Evolutionary conservation across 2,113 vertebrate species (phyloP).

Genomic region (Todiramphus chloris): DNA sequence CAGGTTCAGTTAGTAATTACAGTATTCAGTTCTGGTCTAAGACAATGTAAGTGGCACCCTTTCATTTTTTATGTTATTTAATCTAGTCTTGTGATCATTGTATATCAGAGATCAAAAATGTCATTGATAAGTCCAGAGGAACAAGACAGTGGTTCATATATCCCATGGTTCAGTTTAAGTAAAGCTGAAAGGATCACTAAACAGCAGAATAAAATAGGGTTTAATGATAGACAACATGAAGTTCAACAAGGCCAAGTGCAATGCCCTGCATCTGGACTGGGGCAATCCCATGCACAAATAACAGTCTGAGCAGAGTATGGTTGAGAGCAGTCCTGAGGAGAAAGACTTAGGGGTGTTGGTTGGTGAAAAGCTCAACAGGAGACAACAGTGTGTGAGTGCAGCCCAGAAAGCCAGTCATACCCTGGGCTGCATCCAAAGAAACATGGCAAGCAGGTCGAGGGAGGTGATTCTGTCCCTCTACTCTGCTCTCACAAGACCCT

Average conservation of each 20-base stretch:
- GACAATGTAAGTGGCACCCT: not conserved
- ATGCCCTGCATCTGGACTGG: not conserved
- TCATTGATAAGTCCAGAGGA: not conserved
- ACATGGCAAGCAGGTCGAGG: not conserved
- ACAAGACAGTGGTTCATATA: not conserved
- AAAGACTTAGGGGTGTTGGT: no score
- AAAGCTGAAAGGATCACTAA: not conserved
- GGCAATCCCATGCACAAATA: not conserved
- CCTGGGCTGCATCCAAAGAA: not conserved
- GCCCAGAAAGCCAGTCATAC: not conserved
- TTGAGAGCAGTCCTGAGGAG: no score
- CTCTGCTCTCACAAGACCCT: not conserved
- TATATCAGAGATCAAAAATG: not conserved
- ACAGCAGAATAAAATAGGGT: not conserved
- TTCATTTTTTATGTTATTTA: not conserved
- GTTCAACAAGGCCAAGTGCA: not conserved
- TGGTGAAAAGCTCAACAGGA: no score
- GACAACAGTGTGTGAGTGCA: no score
- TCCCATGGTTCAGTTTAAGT: not conserved
- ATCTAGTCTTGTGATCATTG: not conserved
- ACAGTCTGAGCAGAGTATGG: not conserved
- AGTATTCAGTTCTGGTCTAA: not conserved
- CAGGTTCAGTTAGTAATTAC: not conserved
- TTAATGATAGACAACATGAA: not conserved
- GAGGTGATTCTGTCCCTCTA: not conserved